A percentile compares a stretch with the other conserved stretches of the same genome.
Evolutionary conservation across 1,140 invertebrate species (phyloP).

Genomic region (Copidosoma floridanum): DNA sequence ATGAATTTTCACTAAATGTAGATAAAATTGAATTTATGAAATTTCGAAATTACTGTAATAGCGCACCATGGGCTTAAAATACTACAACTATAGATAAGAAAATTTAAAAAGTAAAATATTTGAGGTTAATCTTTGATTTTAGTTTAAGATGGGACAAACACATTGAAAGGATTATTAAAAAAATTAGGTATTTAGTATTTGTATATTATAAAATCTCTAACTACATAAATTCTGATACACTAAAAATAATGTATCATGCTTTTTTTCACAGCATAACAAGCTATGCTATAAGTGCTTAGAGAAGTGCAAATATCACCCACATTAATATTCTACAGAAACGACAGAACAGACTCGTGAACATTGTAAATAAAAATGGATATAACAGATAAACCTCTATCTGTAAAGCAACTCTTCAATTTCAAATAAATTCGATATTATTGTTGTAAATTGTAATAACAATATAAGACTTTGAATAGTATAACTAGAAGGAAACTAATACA

Average conservation of each 20-base stretch:
- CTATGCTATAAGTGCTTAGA: background rate
- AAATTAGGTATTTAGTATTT: no score
- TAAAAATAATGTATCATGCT: background rate
- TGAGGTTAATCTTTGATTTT: no score
- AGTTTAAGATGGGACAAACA: background rate
- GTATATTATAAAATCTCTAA: background rate
- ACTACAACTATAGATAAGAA: background rate
- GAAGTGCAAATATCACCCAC: background rate
- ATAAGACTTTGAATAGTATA: no score
- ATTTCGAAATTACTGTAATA: background rate
- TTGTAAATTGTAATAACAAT: no score
- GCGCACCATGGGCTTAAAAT: background rate
- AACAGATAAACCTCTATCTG: no score
- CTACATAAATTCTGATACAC: background rate
- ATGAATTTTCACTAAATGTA: background rate
- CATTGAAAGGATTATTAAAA: background rate
- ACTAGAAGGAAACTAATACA: no score
- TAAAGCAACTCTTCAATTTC: no score
- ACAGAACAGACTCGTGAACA: no score
- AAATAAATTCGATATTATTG: no score
- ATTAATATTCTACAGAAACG: no score
- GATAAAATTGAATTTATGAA: background rate
- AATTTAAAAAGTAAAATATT: background rate
- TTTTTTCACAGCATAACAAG: background rate
- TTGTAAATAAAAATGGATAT: no score